Evolutionary conservation across 2,888 invertebrate genomes (phyloP).

Genomic region (Coenonympha glycerion): DNA sequence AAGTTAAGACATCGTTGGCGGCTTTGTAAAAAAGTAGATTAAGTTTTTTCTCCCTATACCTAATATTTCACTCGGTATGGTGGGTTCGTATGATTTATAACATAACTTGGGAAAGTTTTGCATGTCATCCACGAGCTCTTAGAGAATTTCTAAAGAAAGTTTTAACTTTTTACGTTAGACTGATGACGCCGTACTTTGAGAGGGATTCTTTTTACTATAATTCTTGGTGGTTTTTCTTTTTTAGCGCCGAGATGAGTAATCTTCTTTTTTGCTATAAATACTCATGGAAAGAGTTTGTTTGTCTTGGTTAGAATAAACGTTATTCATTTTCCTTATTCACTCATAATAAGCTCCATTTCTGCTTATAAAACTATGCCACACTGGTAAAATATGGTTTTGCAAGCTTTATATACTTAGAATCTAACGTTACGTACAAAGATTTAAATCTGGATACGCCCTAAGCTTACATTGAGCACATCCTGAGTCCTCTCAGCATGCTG

Average conservation of each 20-base stretch:
- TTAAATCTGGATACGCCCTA: too few relatives aligned
- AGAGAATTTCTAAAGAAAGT: conserved; percentile 33
- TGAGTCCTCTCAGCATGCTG: too few relatives aligned
- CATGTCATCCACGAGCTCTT: conserved; percentile 68
- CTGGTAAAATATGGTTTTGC: too few relatives aligned
- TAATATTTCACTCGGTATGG: conserved; percentile 62
- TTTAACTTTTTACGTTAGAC: conserved; percentile 23
- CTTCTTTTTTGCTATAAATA: too few relatives aligned
- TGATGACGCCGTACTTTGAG: conserved; percentile 16
- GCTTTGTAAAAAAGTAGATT: conserved; percentile 70
- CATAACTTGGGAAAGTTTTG: conserved; percentile 64
- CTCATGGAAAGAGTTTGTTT: neutral
- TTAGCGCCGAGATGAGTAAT: neutral
- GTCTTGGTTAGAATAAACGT: too few relatives aligned
- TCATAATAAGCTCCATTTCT: too few relatives aligned
- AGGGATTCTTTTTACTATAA: conserved; percentile 4
- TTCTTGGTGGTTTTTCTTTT: conserved; percentile 3
- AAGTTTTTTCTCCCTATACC: conserved; percentile 64
- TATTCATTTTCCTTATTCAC: too few relatives aligned
- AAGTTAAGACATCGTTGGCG: conserved; percentile 49
- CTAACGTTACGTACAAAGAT: too few relatives aligned
- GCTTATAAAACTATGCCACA: too few relatives aligned
- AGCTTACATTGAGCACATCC: too few relatives aligned
- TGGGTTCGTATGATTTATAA: conserved; percentile 69
- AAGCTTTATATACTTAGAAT: too few relatives aligned